Percentiles rank a stretch among this genome's conserved stretches.
These are phyloP conservation scores for Anoplius nigerrimus DNA, from an alignment of 2,888 invertebrate genomes.

Conservation along the genomic window DNA sequence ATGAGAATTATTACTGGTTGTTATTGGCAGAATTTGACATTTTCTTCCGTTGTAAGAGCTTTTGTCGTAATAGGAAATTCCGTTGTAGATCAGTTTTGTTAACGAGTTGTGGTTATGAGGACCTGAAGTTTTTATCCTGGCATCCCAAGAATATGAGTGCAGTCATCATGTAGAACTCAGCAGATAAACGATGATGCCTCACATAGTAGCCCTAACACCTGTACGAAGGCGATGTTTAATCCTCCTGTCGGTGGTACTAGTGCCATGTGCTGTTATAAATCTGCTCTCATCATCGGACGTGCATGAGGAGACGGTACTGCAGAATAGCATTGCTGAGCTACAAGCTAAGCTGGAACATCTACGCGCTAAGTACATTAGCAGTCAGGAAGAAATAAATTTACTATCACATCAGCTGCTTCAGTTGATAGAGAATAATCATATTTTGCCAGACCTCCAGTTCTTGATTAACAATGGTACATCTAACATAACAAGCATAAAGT, in stretches of 20 bases:
- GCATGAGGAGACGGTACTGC: conserved; percentile 64
- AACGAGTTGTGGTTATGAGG: conserved; percentile 4
- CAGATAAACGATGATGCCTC: conserved; percentile 58
- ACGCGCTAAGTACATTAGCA: conserved; percentile 85
- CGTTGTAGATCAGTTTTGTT: too few relatives aligned
- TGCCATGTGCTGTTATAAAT: conserved; percentile 68
- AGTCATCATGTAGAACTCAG: conserved; percentile 51
- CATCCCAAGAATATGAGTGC: conserved; percentile 13
- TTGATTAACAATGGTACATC: conserved; percentile 73
- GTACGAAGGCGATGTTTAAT: conserved; percentile 66
- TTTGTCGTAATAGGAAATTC: too few relatives aligned
- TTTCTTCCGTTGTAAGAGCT: too few relatives aligned
- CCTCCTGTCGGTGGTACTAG: conserved; percentile 62
- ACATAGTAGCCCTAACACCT: conserved; percentile 64
- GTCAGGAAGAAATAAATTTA: conserved; percentile 85
- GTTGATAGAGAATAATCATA: conserved; percentile 66
- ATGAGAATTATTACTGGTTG: too few relatives aligned
- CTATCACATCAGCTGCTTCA: conserved; percentile 80
- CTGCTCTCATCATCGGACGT: conserved; percentile 65
- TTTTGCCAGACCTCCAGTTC: conserved; percentile 69
- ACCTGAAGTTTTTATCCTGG: conserved; percentile 4
- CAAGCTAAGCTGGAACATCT: conserved; percentile 87
- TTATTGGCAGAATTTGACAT: too few relatives aligned
- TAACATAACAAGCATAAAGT: conserved; percentile 77
- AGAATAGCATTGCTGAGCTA: conserved; percentile 82